These are phyloP conservation scores for Sinonovacula constricta DNA, from an alignment of 1,140 invertebrate genomes.

Conservation along the genomic window DNA sequence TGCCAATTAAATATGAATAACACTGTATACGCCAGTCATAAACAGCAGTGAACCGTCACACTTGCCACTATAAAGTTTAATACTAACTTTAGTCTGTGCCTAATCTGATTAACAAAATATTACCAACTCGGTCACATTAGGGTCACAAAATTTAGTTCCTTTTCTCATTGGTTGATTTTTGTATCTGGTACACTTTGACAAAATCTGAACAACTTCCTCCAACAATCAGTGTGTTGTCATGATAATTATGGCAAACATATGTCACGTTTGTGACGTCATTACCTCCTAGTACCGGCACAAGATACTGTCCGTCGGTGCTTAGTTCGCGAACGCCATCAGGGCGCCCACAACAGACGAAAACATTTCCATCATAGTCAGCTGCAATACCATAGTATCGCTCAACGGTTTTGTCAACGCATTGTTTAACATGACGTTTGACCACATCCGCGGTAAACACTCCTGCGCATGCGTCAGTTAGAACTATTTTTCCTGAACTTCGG, in stretches of 20 bases:
- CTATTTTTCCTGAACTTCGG: conserved; percentile 4
- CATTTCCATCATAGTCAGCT: conserved; percentile 10
- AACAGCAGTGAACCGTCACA: too few relatives aligned
- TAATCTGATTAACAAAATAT: too few relatives aligned
- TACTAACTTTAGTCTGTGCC: too few relatives aligned
- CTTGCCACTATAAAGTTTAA: too few relatives aligned
- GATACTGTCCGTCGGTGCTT: conserved; percentile 9
- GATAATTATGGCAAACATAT: neutral
- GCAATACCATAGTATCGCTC: conserved; percentile 16
- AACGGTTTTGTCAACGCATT: conserved; percentile 15
- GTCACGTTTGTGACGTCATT: neutral
- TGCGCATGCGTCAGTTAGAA: conserved; percentile 7
- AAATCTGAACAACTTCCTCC: neutral
- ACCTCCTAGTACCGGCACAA: neutral
- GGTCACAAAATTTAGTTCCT: too few relatives aligned
- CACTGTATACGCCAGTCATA: too few relatives aligned
- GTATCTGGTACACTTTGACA: neutral
- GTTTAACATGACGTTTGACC: neutral
- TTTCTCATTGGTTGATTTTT: too few relatives aligned
- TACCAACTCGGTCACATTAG: too few relatives aligned
- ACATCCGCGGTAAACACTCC: conserved; percentile 8
- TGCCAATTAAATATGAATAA: too few relatives aligned
- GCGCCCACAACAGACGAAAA: conserved; percentile 17
- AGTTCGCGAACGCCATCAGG: conserved; percentile 30
- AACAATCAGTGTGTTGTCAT: neutral